Conservation (phyloP, 2,797 vertebrate genomes). For the Helicolenus hilgendorfi region DNA sequence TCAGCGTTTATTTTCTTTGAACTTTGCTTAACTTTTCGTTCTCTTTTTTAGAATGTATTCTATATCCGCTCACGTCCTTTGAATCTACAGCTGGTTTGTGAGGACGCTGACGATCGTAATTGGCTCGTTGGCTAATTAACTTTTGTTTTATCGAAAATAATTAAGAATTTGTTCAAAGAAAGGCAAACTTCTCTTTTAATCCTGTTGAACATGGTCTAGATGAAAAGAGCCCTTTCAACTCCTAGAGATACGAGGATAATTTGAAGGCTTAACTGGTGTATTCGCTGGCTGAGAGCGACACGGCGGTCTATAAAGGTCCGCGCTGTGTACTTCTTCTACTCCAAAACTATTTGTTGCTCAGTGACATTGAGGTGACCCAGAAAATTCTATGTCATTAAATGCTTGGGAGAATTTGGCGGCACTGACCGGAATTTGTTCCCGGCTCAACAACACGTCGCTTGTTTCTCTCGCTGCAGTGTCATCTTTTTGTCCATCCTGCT, state of each 20-base stretch:
- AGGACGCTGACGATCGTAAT: constrained; percentile 15
- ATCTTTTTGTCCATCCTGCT: constrained; percentile 25
- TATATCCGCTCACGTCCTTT: not conserved
- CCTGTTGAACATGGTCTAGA: constrained; percentile 43
- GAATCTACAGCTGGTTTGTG: not conserved
- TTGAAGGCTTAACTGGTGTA: constrained; percentile 41
- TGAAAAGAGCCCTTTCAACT: constrained; percentile 54
- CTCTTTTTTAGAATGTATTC: not conserved
- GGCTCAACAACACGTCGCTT: constrained; percentile 19
- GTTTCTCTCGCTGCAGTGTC: constrained; percentile 30
- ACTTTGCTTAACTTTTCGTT: constrained; percentile 22
- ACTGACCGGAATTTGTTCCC: constrained; percentile 36
- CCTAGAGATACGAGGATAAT: constrained; percentile 45
- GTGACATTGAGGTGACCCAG: constrained; percentile 80
- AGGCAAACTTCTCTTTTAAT: constrained; percentile 50
- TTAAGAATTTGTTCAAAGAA: constrained; percentile 59
- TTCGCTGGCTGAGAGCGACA: constrained; percentile 40
- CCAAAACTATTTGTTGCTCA: constrained; percentile 56
- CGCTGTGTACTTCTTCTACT: constrained; percentile 30
- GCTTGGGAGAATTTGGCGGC: constrained; percentile 32
- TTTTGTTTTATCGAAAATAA: constrained; percentile 61
- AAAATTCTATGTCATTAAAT: constrained; percentile 78
- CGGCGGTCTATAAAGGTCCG: not conserved
- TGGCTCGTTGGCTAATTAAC: constrained; percentile 40
- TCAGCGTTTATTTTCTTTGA: not conserved